These are phyloP conservation scores for Hydrochoerus hydrochaeris DNA, from an alignment of 2,113 vertebrate species.

Conservation along the genomic window DNA sequence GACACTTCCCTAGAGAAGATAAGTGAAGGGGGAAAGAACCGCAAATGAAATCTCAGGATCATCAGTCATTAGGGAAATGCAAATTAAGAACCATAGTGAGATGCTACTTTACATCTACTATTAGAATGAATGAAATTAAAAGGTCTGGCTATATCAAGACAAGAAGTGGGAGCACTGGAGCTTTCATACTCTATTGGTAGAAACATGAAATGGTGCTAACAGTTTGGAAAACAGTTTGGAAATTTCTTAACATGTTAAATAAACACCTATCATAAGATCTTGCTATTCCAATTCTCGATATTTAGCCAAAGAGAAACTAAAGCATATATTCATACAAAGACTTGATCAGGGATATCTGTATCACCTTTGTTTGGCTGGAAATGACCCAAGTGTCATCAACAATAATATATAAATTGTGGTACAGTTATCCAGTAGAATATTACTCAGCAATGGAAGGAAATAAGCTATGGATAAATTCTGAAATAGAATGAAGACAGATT, in stretches of 20 bases:
- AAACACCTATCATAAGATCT: neutral
- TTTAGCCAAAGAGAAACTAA: slow-evolving; percentile 1
- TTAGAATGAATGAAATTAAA: neutral
- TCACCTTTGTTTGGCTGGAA: neutral
- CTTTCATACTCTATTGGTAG: neutral
- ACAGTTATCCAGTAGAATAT: neutral
- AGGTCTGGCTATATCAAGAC: neutral
- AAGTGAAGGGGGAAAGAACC: slow-evolving; percentile 1
- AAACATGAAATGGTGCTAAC: neutral
- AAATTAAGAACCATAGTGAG: slow-evolving; percentile 26
- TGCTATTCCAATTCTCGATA: neutral
- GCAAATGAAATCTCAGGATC: neutral
- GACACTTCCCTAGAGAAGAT: neutral
- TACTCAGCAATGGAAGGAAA: neutral
- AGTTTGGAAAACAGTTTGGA: neutral
- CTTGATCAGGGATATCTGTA: neutral
- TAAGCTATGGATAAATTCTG: neutral
- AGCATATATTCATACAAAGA: neutral
- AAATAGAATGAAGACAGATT: slow-evolving; percentile 10
- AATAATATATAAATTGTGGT: slow-evolving; percentile 42
- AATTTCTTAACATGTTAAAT: neutral
- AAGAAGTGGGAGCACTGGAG: neutral
- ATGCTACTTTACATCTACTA: neutral
- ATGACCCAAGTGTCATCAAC: neutral
- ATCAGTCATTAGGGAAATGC: neutral